phyloP scores from a whole-genome alignment of 30 jellyfish, hydroid and myxozoan species.

The Hydractinia echinata region DNA sequence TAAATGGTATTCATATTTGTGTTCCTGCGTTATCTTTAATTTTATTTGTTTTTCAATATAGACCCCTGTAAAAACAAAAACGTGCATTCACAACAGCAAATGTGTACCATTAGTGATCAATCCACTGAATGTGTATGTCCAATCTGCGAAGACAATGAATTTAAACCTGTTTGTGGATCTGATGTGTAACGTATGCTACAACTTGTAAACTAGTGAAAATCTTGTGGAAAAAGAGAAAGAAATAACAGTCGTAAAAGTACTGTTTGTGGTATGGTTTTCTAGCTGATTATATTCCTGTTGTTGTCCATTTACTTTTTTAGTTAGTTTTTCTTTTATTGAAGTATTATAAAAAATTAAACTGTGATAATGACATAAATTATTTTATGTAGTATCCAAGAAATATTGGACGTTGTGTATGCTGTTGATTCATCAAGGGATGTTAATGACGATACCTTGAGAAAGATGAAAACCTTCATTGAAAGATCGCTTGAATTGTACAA shows the following conservation, averaged over 20 bases:
- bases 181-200: conserved; percentile 53
- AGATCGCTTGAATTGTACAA: conserved; percentile 1
- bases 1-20: not conserved
- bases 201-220: conserved; percentile 31
- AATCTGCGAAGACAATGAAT: conserved; percentile 21
- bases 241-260: conserved; percentile 22
- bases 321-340: too few relatives aligned
- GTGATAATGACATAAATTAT: not conserved
- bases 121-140: conserved; percentile 72
- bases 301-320: too few relatives aligned
- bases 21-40: not conserved
- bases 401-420: conserved; percentile 37
- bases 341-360: too few relatives aligned
- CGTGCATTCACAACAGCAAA: conserved; percentile 38
- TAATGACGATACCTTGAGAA: not conserved
- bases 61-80: conserved; percentile 36
- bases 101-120: conserved; percentile 48
- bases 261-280: conserved; percentile 55
- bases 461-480: conserved; percentile 2
- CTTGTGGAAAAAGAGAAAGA: conserved; percentile 38
- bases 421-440: conserved; percentile 42
- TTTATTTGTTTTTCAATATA: not conserved
- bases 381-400: conserved; percentile 35
- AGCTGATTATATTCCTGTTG: too few relatives aligned
- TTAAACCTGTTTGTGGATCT: conserved; percentile 58